Base-by-base conservation (phyloP, 2,888 invertebrate species). In the Napeogenes sylphis region DNA sequence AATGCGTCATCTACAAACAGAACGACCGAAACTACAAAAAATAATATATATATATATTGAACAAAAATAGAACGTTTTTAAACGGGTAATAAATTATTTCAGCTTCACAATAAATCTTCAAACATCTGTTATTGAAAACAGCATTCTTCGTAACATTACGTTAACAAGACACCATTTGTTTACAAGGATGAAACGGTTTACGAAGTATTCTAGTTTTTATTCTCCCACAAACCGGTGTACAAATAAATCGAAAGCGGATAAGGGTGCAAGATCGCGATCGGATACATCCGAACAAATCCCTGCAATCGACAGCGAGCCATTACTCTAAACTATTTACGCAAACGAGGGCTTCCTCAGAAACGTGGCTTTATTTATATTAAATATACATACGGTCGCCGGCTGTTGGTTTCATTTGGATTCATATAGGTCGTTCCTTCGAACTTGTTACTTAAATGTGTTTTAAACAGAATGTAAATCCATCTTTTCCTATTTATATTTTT, bases 371-470 rank as follows among this genome's bases (percentile, higher is more conserved):
- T 71, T 71, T 71, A 66, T 64, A 64, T 64, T 64, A 64, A 59
- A 64, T 42, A 71, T 73, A 75, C 70, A 65, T 74, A 72, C 71
- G 72, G 74, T 67, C 74, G 67, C 67, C 75, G 71, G 72, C 69
- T 56, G 58, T 53, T 60, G 64, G 64, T 66, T 70, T 67, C 63
- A 64, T 67, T 71, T 70, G 58, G 58, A 55, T 66, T 67, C 64
- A 63, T 38, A 57, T 55, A 55, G 61, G 47, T 65, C 45, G 57
- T 51, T 51, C 30, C 30, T 51, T n/a, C 2, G 21, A 30, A 51
- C 6, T 51, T 51, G 30, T 30, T 21, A 30, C 10, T 30, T 51
- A 10, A 30, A 30, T 51, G 51, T 8, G 21, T 30, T 51, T 30
- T 51, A 30, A 21, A 30, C n/a, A 10, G 10, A 3, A 51, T 14